Base-by-base conservation (phyloP, 2,113 vertebrate species). In the Tetrax tetrax region DNA sequence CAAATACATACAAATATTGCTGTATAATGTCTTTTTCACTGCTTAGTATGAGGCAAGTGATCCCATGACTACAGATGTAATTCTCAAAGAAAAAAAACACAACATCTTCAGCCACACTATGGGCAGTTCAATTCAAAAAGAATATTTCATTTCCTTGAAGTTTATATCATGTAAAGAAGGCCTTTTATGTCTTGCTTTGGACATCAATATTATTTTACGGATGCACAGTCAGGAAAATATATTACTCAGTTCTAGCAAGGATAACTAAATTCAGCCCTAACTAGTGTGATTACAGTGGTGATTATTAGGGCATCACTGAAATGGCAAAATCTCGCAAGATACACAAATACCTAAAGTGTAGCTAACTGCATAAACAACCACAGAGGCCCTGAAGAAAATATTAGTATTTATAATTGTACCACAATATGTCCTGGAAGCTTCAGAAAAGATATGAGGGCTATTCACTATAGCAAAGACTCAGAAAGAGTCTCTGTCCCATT, bases 1-100 rank as follows among this genome's bases (percentile, higher is more conserved):
- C 78, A 96, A 93, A 96, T 74, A 43, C 25, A 90, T 63, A 22
- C 50, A 92, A 86, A 95, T 68, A 92, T 89, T 88, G 65, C 84
- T 81, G 48, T 54, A 76, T 77, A 88, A 89, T 59, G 68, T 92
- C 77, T 86, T 91, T 43, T 68, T 74, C 53, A 23, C 19, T 56
- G 70, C 69, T 69, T 33, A 71, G 41, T 47, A 51, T 14, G 82
- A 93, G 76, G 70, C 65, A 82, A 93, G 80, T 9, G 50, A 95
- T 94, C 51, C 87, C 63, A 87, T 45, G 65, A 88, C 84, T 89
- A 91, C 59, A 63, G 50, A 70, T 71, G 43, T 20, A 68, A 83
- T 87, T 96, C 90, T 94, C 86, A 95, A 95, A 93, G n/a, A 25
- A 90, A 79, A 94, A 63, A 79, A 28, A 6, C 21, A 54, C 37